Percentiles rank a stretch among this genome's conserved stretches.
Evolutionary conservation across 1,140 invertebrate genomes (phyloP).

Genomic region (Drepana arcuata): DNA sequence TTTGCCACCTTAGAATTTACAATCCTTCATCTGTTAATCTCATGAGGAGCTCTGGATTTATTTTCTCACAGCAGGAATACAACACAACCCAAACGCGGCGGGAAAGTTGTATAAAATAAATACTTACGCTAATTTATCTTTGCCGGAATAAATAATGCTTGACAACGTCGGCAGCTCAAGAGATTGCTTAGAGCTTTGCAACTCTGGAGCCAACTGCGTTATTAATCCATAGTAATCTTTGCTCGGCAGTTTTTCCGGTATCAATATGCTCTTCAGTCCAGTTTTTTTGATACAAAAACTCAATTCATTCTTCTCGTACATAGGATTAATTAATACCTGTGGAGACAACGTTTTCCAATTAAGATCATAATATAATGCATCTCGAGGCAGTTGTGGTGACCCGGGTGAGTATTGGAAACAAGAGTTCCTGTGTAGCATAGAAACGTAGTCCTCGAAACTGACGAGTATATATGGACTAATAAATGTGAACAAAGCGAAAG

Average conservation of each 20-base stretch:
- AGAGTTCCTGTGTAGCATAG: too few species aligned
- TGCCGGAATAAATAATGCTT: slow-evolving; percentile 73
- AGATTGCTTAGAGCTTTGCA: slow-evolving; percentile 46
- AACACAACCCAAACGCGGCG: too few species aligned
- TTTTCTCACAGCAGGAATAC: too few species aligned
- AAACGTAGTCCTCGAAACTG: too few species aligned
- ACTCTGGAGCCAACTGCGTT: slow-evolving; percentile 65
- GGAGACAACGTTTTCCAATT: neutral
- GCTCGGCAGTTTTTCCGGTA: slow-evolving; percentile 76
- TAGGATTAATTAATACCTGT: slow-evolving; percentile 90
- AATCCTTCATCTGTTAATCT: too few species aligned
- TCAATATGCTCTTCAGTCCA: slow-evolving; percentile 80
- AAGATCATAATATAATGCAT: too few species aligned
- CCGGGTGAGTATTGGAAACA: too few species aligned
- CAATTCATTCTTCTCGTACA: slow-evolving; percentile 83
- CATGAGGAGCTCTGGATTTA: too few species aligned
- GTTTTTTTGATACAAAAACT: slow-evolving; percentile 87
- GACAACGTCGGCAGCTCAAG: slow-evolving; percentile 69
- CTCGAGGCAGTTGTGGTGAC: too few species aligned
- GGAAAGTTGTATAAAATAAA: slow-evolving; percentile 19
- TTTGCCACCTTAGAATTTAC: too few species aligned
- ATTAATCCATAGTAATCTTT: slow-evolving; percentile 84
- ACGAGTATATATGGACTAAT: too few species aligned
- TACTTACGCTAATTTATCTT: slow-evolving; percentile 71
- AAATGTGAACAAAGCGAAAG: too few species aligned